These are phyloP conservation scores for Acromyrmex charruanus DNA, from an alignment of 1,140 invertebrate genomes.

Conservation along the genomic window DNA sequence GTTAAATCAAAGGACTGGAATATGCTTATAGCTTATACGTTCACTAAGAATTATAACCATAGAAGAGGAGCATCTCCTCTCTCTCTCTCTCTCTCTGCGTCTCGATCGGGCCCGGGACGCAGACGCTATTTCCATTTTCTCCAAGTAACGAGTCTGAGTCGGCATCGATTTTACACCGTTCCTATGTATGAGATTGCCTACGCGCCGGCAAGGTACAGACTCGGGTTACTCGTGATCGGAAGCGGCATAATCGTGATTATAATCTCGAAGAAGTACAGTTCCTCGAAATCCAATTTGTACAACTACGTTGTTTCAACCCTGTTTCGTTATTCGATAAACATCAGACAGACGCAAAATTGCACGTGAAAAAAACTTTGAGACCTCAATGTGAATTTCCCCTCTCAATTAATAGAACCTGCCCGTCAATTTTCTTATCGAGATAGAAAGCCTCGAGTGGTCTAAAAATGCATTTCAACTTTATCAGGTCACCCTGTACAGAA, in stretches of 20 bases:
- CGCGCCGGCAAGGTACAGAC: background rate
- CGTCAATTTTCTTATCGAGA: background rate
- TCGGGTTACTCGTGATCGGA: slow-evolving; percentile 13
- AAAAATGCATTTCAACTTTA: slow-evolving; percentile 23
- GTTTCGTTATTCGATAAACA: background rate
- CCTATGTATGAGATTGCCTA: background rate
- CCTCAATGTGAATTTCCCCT: background rate
- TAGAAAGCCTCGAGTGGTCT: background rate
- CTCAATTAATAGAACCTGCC: background rate
- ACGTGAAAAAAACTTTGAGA: background rate
- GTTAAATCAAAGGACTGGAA: slow-evolving; percentile 82
- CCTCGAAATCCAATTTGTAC: background rate
- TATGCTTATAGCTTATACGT: slow-evolving; percentile 77
- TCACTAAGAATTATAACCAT: slow-evolving; percentile 79
- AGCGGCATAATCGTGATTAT: slow-evolving; percentile 11
- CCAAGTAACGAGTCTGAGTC: slow-evolving; percentile 36
- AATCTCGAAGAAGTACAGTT: background rate
- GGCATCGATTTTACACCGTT: slow-evolving; percentile 44
- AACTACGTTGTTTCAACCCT: background rate
- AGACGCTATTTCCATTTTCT: slow-evolving; percentile 45
- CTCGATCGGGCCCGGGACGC: slow-evolving; percentile 51
- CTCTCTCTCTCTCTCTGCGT: slow-evolving; percentile 48
- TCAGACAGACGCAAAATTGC: background rate
- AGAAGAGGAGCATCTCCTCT: slow-evolving; percentile 49
- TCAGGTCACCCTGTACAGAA: slow-evolving; percentile 73